phyloP scores from a whole-genome alignment of 2,113 vertebrate genomes.

The Aphyosemion australe region DNA sequence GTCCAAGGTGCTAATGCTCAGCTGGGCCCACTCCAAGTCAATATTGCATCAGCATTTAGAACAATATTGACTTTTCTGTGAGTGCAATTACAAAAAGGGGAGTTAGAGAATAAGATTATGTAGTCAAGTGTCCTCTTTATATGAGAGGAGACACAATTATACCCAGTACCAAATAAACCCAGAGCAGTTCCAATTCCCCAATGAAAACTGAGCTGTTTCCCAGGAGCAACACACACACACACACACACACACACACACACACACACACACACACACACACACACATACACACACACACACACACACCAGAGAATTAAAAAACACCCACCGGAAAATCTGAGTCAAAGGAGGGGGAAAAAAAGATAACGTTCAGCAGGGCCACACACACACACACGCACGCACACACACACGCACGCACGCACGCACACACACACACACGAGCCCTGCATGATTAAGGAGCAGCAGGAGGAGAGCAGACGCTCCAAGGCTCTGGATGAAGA shows the following conservation, averaged over 20 bases:
- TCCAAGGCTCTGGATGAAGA: constrained; percentile 38
- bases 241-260: too few relatives aligned
- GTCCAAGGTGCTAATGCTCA: constrained; percentile 47
- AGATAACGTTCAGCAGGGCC: constrained; percentile 18
- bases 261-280: too few relatives aligned
- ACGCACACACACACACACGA: constrained; percentile 1
- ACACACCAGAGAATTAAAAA: constrained; percentile 34
- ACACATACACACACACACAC: too few relatives aligned
- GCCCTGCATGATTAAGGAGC: constrained; percentile 35
- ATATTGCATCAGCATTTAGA: constrained; percentile 59
- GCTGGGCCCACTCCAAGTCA: constrained; percentile 44
- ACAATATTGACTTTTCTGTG: constrained; percentile 64
- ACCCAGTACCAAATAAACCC: constrained; percentile 28
- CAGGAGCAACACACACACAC: constrained; percentile 38
- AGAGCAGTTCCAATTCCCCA: constrained; percentile 33
- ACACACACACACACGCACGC: not conserved
- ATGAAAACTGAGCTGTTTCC: constrained; percentile 40
- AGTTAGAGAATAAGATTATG: constrained; percentile 51
- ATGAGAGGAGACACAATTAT: constrained; percentile 41
- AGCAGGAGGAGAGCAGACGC: constrained; percentile 28
- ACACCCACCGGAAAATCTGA: constrained; percentile 41
- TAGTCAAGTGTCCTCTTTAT: constrained; percentile 46
- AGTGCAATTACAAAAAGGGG: constrained; percentile 49
- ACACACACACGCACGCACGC: constrained; percentile 7
- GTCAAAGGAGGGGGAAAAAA: constrained; percentile 3